phyloP scores from a whole-genome alignment of 2,888 invertebrate genomes.

The Mythimna ferrago region DNA sequence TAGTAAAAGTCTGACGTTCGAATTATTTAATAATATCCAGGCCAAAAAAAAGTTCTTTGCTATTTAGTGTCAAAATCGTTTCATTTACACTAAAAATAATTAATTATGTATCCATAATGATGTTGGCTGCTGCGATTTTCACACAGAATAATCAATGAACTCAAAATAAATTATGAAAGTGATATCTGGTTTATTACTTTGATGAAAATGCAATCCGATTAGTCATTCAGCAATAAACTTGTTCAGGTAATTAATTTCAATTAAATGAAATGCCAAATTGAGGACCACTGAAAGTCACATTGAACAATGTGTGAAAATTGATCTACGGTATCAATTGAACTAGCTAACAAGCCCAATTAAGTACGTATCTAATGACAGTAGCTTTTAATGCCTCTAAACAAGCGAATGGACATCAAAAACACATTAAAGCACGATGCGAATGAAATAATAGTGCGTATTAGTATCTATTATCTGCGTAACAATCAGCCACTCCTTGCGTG shows the following conservation, averaged over 20 bases:
- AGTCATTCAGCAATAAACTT: neutral
- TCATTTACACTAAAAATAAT: neutral
- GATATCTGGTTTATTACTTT: neutral
- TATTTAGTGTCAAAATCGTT: too few species aligned
- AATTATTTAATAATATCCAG: too few species aligned
- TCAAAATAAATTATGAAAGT: neutral
- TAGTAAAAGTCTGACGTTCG: too few species aligned
- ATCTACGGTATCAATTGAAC: constrained; percentile 58
- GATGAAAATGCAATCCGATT: neutral
- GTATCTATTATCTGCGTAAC: constrained; percentile 39
- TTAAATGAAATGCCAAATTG: constrained; percentile 36
- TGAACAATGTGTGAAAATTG: constrained; percentile 50
- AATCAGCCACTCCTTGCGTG: constrained; percentile 44
- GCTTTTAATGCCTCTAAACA: constrained; percentile 33
- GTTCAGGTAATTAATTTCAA: constrained; percentile 23
- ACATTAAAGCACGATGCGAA: constrained; percentile 51
- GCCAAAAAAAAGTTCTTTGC: too few species aligned
- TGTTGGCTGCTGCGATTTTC: neutral
- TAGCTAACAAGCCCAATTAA: constrained; percentile 55
- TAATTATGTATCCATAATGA: neutral
- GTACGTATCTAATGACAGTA: constrained; percentile 44
- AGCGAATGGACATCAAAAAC: constrained; percentile 58
- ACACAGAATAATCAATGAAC: neutral
- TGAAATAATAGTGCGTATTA: constrained; percentile 51
- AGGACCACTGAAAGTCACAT: constrained; percentile 29